These are phyloP conservation scores for Plectrocnemia conspersa DNA, from an alignment of 1,140 invertebrate genomes.

Conservation along the genomic window DNA sequence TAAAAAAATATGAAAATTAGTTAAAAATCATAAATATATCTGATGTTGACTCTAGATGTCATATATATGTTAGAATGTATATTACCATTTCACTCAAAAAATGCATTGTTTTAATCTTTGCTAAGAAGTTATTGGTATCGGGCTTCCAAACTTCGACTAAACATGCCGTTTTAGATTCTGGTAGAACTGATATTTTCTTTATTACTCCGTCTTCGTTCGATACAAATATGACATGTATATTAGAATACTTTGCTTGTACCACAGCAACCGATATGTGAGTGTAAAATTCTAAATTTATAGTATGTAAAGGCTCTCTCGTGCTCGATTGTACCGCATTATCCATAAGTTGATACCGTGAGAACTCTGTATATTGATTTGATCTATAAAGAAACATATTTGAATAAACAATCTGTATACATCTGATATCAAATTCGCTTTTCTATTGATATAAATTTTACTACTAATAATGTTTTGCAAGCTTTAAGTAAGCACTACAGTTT, in stretches of 20 bases:
- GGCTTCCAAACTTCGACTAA: slow-evolving; percentile 74
- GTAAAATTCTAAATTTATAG: slow-evolving; percentile 66
- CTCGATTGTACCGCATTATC: slow-evolving; percentile 75
- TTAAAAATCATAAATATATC: not conserved
- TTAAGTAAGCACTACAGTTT: no score
- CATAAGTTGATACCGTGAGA: slow-evolving; percentile 81
- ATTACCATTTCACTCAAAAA: slow-evolving; percentile 62
- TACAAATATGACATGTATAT: slow-evolving; percentile 69
- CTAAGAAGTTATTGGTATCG: slow-evolving; percentile 48
- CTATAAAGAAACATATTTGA: not conserved
- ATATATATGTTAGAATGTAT: not conserved
- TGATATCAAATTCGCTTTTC: not conserved
- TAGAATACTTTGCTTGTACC: slow-evolving; percentile 62
- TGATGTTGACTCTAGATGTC: not conserved
- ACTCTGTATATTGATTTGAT: slow-evolving; percentile 56
- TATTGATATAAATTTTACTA: not conserved
- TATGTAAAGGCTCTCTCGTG: slow-evolving; percentile 63
- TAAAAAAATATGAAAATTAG: not conserved
- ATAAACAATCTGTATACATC: not conserved
- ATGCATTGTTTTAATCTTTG: slow-evolving; percentile 59
- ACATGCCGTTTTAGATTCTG: slow-evolving; percentile 61
- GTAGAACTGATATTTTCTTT: slow-evolving; percentile 75
- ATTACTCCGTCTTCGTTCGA: slow-evolving; percentile 69
- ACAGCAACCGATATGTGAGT: slow-evolving; percentile 77
- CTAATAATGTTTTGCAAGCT: no score